Evolutionary conservation across 2,888 invertebrate species (phyloP).

Genomic region (Sesamia inferens): DNA sequence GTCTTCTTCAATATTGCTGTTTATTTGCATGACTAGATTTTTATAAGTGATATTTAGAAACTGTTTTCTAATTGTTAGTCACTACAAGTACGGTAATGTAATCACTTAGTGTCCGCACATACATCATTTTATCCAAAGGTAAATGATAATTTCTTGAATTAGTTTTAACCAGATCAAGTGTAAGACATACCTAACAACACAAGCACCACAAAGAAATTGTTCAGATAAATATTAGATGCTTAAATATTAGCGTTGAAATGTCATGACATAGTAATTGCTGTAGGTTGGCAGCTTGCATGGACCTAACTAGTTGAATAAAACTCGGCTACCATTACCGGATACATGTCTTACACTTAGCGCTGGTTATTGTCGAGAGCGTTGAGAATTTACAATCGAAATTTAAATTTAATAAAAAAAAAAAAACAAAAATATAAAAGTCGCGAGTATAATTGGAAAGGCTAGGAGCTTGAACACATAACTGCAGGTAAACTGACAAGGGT

Average conservation of each 20-base stretch:
- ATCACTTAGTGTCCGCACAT: conserved; percentile 89
- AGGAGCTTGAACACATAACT: conserved; percentile 82
- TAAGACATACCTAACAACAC: conserved; percentile 77
- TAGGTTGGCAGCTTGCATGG: conserved; percentile 79
- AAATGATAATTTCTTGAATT: conserved; percentile 76
- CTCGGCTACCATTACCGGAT: conserved; percentile 67
- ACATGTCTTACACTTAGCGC: conserved; percentile 87
- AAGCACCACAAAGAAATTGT: conserved; percentile 65
- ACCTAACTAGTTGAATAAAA: conserved; percentile 73
- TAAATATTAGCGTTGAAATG: conserved; percentile 69
- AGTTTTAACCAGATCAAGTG: conserved; percentile 84
- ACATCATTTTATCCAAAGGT: conserved; percentile 86
- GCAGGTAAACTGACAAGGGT: conserved; percentile 69
- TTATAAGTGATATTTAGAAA: conserved; percentile 74
- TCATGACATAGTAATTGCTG: conserved; percentile 74
- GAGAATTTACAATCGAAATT: conserved; percentile 85
- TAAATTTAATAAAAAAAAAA: conserved; percentile 35
- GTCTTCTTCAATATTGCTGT: conserved; percentile 88
- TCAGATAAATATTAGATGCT: conserved; percentile 75
- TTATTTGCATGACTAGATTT: conserved; percentile 86
- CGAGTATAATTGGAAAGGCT: conserved; percentile 69
- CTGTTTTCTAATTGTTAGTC: conserved; percentile 85
- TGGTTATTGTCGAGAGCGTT: conserved; percentile 89
- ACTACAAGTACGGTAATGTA: conserved; percentile 81
- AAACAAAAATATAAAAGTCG: conserved; percentile 59